phyloP scores from a whole-genome alignment of 2,888 invertebrate species.

The Yponomeuta evonymella region DNA sequence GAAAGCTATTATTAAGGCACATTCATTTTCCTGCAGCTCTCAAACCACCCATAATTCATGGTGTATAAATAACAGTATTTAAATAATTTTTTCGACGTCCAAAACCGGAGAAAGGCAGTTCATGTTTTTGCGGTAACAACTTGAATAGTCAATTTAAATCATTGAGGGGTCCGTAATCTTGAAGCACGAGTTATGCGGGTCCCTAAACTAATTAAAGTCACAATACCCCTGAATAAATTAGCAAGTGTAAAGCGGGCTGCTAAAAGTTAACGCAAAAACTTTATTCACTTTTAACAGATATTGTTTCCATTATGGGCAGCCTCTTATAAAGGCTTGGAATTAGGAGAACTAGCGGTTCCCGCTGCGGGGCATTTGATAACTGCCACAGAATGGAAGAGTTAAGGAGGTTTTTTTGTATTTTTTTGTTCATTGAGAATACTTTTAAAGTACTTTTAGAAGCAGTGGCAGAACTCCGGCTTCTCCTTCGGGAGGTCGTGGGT shows the following conservation, averaged over 20 bases:
- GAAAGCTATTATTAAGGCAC: too few relatives aligned
- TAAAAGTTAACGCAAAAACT: constrained; percentile 17
- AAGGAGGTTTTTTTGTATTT: not conserved
- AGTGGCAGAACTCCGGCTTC: too few relatives aligned
- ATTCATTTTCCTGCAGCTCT: too few relatives aligned
- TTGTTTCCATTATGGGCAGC: constrained; percentile 15
- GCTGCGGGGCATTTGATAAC: not conserved
- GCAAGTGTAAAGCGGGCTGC: constrained; percentile 14
- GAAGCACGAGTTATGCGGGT: not conserved
- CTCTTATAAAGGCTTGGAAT: constrained; percentile 16
- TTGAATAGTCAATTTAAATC: not conserved
- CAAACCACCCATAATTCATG: too few relatives aligned
- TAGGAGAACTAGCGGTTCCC: constrained; percentile 12
- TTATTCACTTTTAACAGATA: constrained; percentile 17
- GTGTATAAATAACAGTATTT: too few relatives aligned
- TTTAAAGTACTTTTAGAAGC: not conserved
- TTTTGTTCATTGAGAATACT: not conserved
- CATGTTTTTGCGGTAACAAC: not conserved
- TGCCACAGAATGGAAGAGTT: not conserved
- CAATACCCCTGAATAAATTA: constrained; percentile 17
- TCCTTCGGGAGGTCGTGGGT: too few relatives aligned
- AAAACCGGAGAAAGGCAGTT: too few relatives aligned
- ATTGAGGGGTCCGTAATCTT: not conserved
- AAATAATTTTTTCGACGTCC: too few relatives aligned
- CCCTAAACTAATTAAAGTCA: constrained; percentile 10